phyloP scores from a whole-genome alignment of 2,888 invertebrate genomes.

The Endotricha flammealis region DNA sequence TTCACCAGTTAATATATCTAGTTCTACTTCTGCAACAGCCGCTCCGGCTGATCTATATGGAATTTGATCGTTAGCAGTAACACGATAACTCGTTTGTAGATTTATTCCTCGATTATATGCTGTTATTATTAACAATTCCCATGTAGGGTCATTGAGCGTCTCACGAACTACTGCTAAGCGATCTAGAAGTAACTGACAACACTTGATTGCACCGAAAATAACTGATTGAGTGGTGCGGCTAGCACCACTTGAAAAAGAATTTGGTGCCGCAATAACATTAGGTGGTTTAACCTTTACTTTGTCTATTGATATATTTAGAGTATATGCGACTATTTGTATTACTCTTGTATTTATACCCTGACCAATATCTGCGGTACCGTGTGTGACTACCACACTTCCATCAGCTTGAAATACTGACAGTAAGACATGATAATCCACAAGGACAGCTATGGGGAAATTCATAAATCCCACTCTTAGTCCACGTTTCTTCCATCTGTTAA shows the following conservation, averaged over 20 bases:
- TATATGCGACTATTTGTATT: slow-evolving; percentile 81
- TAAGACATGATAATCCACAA: slow-evolving; percentile 76
- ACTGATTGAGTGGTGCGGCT: slow-evolving; percentile 61
- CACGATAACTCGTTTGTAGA: slow-evolving; percentile 48
- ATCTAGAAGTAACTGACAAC: slow-evolving; percentile 71
- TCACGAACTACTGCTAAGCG: slow-evolving; percentile 63
- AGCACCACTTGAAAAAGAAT: slow-evolving; percentile 81
- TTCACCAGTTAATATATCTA: slow-evolving; percentile 86
- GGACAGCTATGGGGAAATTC: slow-evolving; percentile 79
- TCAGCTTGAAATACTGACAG: slow-evolving; percentile 84
- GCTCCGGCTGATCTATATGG: slow-evolving; percentile 71
- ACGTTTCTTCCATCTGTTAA: slow-evolving; percentile 87
- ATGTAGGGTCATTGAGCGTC: slow-evolving; percentile 60
- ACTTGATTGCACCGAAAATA: slow-evolving; percentile 49
- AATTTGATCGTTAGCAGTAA: slow-evolving; percentile 39
- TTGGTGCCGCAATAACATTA: slow-evolving; percentile 80
- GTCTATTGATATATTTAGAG: slow-evolving; percentile 81
- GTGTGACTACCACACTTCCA: slow-evolving; percentile 83
- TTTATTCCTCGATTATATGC: slow-evolving; percentile 59
- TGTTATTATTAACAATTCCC: slow-evolving; percentile 69
- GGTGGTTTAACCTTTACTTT: slow-evolving; percentile 82
- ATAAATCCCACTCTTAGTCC: slow-evolving; percentile 83
- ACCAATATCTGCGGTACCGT: slow-evolving; percentile 87
- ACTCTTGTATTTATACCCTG: slow-evolving; percentile 88
- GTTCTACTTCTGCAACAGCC: slow-evolving; percentile 81